A percentile compares a stretch with the other conserved stretches of the same genome.
phyloP scores from a whole-genome alignment of 2,888 invertebrate genomes.

The Aradus depressus region DNA sequence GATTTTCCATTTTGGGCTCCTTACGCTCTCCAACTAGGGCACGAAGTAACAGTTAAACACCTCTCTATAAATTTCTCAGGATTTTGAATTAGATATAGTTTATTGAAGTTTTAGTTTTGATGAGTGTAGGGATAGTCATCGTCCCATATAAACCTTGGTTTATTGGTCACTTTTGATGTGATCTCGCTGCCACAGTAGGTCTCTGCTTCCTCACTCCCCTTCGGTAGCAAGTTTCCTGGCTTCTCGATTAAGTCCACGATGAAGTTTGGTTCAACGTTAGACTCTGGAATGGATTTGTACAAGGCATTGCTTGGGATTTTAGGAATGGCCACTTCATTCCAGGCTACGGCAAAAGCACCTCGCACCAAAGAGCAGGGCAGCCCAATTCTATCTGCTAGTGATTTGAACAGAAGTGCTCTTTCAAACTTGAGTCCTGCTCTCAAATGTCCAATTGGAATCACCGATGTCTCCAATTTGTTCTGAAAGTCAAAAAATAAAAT shows the following conservation, averaged over 20 bases:
- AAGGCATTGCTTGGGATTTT: slow-evolving; percentile 14
- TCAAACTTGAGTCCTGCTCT: slow-evolving; percentile 49
- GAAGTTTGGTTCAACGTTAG: slow-evolving; percentile 44
- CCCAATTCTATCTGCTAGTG: slow-evolving; percentile 49
- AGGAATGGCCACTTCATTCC: slow-evolving; percentile 53
- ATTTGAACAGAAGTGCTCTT: slow-evolving; percentile 53
- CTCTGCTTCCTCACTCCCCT: slow-evolving; percentile 38
- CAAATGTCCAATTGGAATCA: slow-evolving; percentile 47
- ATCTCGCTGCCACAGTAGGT: slow-evolving; percentile 37
- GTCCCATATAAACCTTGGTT: too few species aligned
- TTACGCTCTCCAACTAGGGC: too few species aligned
- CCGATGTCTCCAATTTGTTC: background rate
- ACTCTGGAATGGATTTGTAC: background rate
- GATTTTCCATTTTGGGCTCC: too few species aligned
- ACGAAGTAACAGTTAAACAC: too few species aligned
- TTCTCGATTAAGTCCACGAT: slow-evolving; percentile 47
- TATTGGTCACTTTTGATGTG: too few species aligned
- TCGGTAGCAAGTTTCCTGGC: slow-evolving; percentile 41
- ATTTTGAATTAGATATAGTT: too few species aligned
- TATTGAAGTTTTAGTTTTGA: too few species aligned
- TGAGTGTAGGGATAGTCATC: too few species aligned
- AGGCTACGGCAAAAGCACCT: slow-evolving; percentile 45
- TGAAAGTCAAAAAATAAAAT: background rate
- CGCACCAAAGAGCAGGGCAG: slow-evolving; percentile 50
- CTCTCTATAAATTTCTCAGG: too few species aligned